phyloP scores from a whole-genome alignment of 2,888 invertebrate species.

The Mythimna lalbum region DNA sequence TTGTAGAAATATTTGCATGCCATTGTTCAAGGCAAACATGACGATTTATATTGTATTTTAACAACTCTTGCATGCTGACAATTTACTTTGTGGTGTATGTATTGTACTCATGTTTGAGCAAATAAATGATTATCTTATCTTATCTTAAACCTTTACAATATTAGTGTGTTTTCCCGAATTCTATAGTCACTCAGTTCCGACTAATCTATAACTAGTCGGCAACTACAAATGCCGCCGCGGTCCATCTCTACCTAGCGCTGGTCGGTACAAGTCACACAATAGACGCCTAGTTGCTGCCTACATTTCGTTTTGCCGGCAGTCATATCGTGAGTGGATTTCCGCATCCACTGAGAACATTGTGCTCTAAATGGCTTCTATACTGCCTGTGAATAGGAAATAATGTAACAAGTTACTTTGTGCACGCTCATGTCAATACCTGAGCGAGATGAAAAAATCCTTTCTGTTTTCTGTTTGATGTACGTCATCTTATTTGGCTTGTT shows the following conservation, averaged over 20 bases:
- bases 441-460: constrained; percentile 60
- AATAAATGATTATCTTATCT: too few species aligned
- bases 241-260: constrained; percentile 30
- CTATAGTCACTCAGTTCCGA: too few species aligned
- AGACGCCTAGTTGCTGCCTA: constrained; percentile 56
- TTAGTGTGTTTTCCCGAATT: too few species aligned
- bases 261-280: constrained; percentile 56
- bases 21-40: too few species aligned
- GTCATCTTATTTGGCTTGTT: constrained; percentile 14
- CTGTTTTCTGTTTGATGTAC: constrained; percentile 37
- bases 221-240: not conserved
- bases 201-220: too few species aligned
- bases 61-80: too few species aligned
- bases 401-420: constrained; percentile 75
- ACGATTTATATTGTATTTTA: too few species aligned
- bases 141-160: too few species aligned
- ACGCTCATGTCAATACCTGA: constrained; percentile 66
- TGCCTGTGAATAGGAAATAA: constrained; percentile 73
- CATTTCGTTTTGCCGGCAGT: constrained; percentile 75
- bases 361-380: constrained; percentile 73
- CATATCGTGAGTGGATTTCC: constrained; percentile 84
- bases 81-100: too few species aligned
- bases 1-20: too few species aligned
- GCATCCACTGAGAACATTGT: constrained; percentile 78
- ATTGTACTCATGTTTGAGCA: too few species aligned